Conservation (phyloP, 2,797 vertebrate genomes). For the Lepilemur septentrionalis region DNA sequence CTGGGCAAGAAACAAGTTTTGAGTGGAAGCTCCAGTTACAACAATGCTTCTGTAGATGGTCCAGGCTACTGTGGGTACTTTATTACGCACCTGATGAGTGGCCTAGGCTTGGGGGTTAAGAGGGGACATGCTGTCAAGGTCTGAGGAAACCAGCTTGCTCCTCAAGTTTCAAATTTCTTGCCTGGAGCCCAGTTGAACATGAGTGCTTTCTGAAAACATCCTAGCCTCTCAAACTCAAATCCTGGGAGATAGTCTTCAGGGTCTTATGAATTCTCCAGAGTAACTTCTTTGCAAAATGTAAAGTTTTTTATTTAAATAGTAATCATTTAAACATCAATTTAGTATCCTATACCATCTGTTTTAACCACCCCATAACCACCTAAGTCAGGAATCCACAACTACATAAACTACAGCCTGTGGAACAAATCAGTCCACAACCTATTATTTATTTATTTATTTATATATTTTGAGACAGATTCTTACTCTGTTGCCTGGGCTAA, state of each 20-base stretch:
- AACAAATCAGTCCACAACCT: neutral
- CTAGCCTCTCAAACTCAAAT: neutral
- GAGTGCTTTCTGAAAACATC: neutral
- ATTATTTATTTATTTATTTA: neutral
- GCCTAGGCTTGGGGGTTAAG: fast-evolving
- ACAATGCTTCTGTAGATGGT: neutral
- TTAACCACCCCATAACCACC: neutral
- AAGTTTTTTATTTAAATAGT: neutral
- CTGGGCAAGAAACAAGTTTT: neutral
- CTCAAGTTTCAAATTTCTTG: fast-evolving
- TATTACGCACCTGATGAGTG: neutral
- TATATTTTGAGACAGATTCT: too few species aligned
- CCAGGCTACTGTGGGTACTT: neutral
- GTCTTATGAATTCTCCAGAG: neutral
- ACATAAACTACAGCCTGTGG: neutral
- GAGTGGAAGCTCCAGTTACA: neutral
- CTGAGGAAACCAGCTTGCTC: neutral
- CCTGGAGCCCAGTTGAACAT: neutral
- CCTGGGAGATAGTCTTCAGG: neutral
- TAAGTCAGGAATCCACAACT: neutral
- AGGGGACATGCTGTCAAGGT: fast-evolving
- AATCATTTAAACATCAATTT: neutral
- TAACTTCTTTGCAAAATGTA: neutral
- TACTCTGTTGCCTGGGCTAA: fast-evolving
- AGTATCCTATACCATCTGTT: neutral